A percentile compares a stretch with the other conserved stretches of the same genome.
Conservation (phyloP, 2,888 invertebrate genomes). For the Morinoia aosen region DNA sequence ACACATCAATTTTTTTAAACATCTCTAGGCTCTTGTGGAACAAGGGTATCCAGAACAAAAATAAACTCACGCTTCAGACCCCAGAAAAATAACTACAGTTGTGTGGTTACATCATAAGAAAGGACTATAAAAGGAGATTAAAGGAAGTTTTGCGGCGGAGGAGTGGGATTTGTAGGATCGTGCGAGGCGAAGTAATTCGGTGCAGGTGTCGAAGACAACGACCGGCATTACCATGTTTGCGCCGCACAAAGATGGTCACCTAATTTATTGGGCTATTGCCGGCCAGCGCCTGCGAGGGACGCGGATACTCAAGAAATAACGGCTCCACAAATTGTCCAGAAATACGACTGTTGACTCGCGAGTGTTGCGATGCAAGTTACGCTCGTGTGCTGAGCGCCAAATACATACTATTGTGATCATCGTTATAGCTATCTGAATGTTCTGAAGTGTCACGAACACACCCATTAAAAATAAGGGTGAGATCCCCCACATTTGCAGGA, state of each 20-base stretch:
- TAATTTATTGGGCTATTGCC: background rate
- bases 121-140: background rate
- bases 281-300: background rate
- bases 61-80: too few relatives aligned
- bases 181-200: background rate
- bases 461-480: background rate
- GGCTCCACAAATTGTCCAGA: background rate
- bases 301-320: background rate
- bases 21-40: too few relatives aligned
- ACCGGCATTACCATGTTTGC: background rate
- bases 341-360: background rate
- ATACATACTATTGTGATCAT: background rate
- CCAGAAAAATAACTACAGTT: too few relatives aligned
- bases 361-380: background rate
- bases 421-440: background rate
- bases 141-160: background rate
- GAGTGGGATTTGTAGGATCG: background rate
- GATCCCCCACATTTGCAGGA: background rate
- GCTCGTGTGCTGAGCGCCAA: background rate
- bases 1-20: too few relatives aligned
- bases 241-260: background rate
- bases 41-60: too few relatives aligned
- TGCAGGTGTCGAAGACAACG: background rate
- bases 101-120: too few relatives aligned
- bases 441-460: background rate